Evolutionary conservation across 2,797 vertebrate species (phyloP), one percentile per base, ranked within the genome.

Genomic region (Muscicapa striata): DNA sequence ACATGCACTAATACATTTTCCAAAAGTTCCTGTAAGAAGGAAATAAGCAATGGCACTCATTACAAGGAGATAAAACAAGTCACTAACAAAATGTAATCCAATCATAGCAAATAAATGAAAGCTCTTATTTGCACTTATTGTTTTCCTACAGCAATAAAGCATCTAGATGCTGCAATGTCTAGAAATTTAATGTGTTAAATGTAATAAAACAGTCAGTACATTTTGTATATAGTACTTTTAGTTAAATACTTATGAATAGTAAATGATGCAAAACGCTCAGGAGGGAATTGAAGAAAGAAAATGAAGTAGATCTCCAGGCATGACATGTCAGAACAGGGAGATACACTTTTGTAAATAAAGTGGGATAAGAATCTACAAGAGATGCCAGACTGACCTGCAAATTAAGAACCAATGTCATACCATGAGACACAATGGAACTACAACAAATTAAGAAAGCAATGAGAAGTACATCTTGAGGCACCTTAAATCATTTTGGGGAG

Each of bases 71-170:
- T 84, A 85, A 91, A 87, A 73, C 24, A 92, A 89, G 32, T 75
- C 24, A 75, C 49, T 80, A 88, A 80, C 30, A 89, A 92, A 95
- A 87, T 43, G 29, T 68, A 93, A 94, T 83, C 24, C 54, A 84
- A 81, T 94, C 52, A 88, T 5, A 55, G 46, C 43, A 88, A 58
- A 90, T 57, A 87, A 91, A 90, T 86, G 76, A 29, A 88, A 66
- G 19, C 48, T 73, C 61, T 91, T 88, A 84, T 88, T 89, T 87
- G 49, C 13, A 84, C 19, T 72, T 78, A 72, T 2, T 87, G 24
- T 86, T 84, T 86, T 75, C 41, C 51, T 79, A 59, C 22, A 68
- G 36, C 14, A 82, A 51, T 79, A 93, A 87, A 82, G 15, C 10
- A 43, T 40, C 48, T 46, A 75, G 48, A 51, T 89, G 40, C n/a